Conservation (phyloP, 30 jellyfish, hydroid and myxozoan species). For the Calvadosia cruxmelitensis region DNA sequence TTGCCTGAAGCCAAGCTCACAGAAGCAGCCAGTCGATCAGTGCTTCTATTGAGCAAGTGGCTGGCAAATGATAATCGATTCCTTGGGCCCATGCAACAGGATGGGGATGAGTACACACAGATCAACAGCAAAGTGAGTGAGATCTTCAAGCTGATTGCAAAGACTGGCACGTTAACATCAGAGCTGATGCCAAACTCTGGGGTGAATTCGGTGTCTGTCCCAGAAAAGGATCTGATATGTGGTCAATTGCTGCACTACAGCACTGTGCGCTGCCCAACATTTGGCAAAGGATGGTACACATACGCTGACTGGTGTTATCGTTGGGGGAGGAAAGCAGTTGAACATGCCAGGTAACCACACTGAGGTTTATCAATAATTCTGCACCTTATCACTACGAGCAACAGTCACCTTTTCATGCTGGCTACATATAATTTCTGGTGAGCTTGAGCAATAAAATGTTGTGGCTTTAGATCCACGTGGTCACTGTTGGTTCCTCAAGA, state of each 20-base stretch:
- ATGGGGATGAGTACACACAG: slow-evolving; percentile 39
- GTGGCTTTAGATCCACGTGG: too few species aligned
- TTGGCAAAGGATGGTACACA: slow-evolving; percentile 89
- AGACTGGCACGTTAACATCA: slow-evolving; percentile 60
- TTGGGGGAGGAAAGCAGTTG: slow-evolving; percentile 96
- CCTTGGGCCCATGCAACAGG: slow-evolving; percentile 39
- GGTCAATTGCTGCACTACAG: slow-evolving; percentile 89
- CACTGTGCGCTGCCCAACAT: slow-evolving; percentile 75
- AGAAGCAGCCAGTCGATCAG: slow-evolving; percentile 67
- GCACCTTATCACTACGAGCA: too few species aligned
- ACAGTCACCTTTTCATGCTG: too few species aligned
- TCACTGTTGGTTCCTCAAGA: too few species aligned
- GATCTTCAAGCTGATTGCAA: slow-evolving; percentile 55
- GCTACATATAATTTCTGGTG: too few species aligned
- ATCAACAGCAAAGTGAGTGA: slow-evolving; percentile 81
- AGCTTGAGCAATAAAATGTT: too few species aligned
- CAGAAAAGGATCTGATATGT: slow-evolving; percentile 84
- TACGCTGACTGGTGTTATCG: slow-evolving; percentile 98
- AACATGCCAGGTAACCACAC: slow-evolving; percentile 65
- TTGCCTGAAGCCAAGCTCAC: slow-evolving; percentile 33
- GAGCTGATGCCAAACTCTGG: slow-evolving; percentile 61
- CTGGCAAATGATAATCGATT: slow-evolving; percentile 64
- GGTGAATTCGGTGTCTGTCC: slow-evolving; percentile 23
- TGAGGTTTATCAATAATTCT: too few species aligned
- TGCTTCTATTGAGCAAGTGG: slow-evolving; percentile 71